Conservation (phyloP, 2,113 vertebrate genomes). For the Rhinoderma darwinii region DNA sequence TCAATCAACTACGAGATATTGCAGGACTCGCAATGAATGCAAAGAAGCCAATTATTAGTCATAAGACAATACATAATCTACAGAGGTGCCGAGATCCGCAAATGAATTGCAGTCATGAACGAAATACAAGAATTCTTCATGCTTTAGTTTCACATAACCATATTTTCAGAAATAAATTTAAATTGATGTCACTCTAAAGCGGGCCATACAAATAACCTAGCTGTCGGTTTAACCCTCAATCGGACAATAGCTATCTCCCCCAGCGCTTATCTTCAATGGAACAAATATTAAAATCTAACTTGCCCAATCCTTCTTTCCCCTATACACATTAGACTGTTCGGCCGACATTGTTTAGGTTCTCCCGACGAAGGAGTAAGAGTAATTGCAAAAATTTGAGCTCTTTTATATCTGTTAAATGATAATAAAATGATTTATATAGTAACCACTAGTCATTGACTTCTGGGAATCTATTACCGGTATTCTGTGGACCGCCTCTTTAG, state of each 20-base stretch:
- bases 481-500: too few relatives aligned
- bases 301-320: background rate
- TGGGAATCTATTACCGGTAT: too few relatives aligned
- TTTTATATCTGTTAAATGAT: too few relatives aligned
- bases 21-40: background rate
- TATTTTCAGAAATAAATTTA: background rate
- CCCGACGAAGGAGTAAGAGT: too few relatives aligned
- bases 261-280: background rate
- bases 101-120: background rate
- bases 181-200: background rate
- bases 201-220: too few relatives aligned
- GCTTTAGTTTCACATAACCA: background rate
- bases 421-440: too few relatives aligned
- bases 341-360: too few relatives aligned
- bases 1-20: conserved; percentile 8
- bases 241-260: background rate
- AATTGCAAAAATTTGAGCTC: too few relatives aligned
- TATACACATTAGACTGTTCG: background rate
- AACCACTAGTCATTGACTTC: too few relatives aligned
- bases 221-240: too few relatives aligned
- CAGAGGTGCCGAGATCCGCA: background rate
- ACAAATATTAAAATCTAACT: background rate
- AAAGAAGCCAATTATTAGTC: background rate
- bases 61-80: background rate
- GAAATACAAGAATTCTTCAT: background rate